Conservation (phyloP, 2,888 invertebrate species). For the Sphaerolaimus hirsutus region DNA sequence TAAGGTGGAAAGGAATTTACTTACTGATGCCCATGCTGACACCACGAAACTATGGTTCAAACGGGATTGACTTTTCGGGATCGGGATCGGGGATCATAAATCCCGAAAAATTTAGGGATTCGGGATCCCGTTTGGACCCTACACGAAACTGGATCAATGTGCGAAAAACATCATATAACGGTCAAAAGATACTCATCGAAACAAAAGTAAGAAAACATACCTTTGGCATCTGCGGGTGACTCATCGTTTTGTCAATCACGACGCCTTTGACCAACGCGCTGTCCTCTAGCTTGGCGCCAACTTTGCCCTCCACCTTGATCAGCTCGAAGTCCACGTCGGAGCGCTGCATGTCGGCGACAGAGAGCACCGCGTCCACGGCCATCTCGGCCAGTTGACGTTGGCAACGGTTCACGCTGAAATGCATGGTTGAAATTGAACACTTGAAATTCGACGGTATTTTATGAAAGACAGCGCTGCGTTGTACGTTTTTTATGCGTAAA, state of each 20-base stretch:
- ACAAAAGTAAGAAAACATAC: slow-evolving; percentile 28
- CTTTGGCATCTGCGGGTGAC: slow-evolving; percentile 98
- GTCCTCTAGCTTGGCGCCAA: slow-evolving; percentile 84
- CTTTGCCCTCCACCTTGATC: slow-evolving; percentile 92
- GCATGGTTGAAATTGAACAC: background rate
- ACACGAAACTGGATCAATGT: too few relatives aligned
- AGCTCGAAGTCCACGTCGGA: slow-evolving; percentile 95
- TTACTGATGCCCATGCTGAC: too few relatives aligned
- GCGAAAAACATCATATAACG: too few relatives aligned
- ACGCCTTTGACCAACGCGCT: slow-evolving; percentile 85
- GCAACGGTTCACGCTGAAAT: slow-evolving; percentile 61
- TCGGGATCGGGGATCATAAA: too few relatives aligned
- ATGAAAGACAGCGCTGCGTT: background rate
- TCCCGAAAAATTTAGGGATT: too few relatives aligned
- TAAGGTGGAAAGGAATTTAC: slow-evolving; percentile 7
- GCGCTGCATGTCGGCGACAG: slow-evolving; percentile 75
- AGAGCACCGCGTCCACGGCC: slow-evolving; percentile 81
- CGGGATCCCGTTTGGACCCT: too few relatives aligned
- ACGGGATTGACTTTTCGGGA: too few relatives aligned
- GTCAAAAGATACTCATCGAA: background rate
- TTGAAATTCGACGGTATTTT: background rate
- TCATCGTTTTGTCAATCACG: slow-evolving; percentile 75
- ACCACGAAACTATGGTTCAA: too few relatives aligned
- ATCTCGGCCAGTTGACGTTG: slow-evolving; percentile 93
- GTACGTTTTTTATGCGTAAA: too few relatives aligned